Evolutionary conservation across 2,797 vertebrate genomes (phyloP).

Genomic region (Alca torda): DNA sequence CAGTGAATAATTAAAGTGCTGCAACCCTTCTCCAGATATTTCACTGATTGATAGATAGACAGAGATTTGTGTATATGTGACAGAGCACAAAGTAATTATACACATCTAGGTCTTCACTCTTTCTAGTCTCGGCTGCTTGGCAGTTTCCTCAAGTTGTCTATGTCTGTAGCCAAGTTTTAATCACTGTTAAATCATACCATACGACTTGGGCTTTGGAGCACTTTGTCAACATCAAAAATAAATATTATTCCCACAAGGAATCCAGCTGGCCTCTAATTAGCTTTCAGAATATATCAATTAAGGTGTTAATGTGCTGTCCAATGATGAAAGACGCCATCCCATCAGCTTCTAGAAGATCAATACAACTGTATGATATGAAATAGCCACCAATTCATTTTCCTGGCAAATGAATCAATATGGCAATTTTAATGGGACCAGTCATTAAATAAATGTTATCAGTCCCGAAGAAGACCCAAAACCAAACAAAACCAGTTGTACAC

Average conservation of each 20-base stretch:
- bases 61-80: neutral
- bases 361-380: neutral
- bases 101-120: neutral
- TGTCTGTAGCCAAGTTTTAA: slow-evolving; percentile 43
- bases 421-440: slow-evolving; percentile 35
- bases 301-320: slow-evolving; percentile 28
- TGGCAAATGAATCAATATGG: slow-evolving; percentile 53
- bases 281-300: slow-evolving; percentile 58
- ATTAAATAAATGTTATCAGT: slow-evolving; percentile 30
- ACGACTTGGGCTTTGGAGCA: slow-evolving; percentile 17
- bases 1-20: slow-evolving; percentile 10
- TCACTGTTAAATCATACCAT: slow-evolving; percentile 45
- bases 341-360: slow-evolving; percentile 28
- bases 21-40: neutral
- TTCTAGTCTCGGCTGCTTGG: neutral
- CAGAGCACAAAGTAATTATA: neutral
- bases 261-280: slow-evolving; percentile 48
- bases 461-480: neutral
- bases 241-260: slow-evolving; percentile 38
- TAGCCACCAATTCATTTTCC: slow-evolving; percentile 51
- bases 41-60: neutral
- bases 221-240: slow-evolving; percentile 48
- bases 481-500: neutral
- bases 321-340: slow-evolving; percentile 9
- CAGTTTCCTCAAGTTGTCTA: neutral